Conservation (phyloP, 2,113 vertebrate species). For the Anguilla japonica region DNA sequence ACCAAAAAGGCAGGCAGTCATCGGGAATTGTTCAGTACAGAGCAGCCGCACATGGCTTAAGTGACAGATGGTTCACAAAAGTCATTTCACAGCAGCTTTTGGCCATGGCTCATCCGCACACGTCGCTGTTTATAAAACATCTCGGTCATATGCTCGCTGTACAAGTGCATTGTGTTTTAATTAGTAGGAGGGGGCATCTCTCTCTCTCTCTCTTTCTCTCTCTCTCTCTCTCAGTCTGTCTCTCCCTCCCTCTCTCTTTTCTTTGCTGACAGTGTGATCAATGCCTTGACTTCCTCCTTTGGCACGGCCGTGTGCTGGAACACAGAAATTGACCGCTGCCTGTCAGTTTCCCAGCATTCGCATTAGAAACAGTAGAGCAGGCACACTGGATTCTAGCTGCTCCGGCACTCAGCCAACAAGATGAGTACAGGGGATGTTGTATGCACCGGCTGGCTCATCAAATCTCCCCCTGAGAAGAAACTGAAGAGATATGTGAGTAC, state of each 20-base stretch:
- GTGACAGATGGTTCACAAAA: slow-evolving; percentile 32
- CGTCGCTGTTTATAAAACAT: slow-evolving; percentile 50
- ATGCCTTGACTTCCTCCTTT: slow-evolving; percentile 85
- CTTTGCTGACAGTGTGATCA: slow-evolving; percentile 69
- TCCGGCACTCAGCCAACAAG: slow-evolving; percentile 61
- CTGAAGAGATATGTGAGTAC: slow-evolving; percentile 97
- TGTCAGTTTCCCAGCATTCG: slow-evolving; percentile 65
- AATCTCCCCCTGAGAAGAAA: slow-evolving; percentile 97
- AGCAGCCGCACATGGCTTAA: background rate
- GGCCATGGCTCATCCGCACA: slow-evolving; percentile 22
- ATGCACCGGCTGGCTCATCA: slow-evolving; percentile 95
- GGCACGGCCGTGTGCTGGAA: slow-evolving; percentile 63
- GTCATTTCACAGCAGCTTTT: slow-evolving; percentile 29
- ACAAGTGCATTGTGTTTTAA: slow-evolving; percentile 50
- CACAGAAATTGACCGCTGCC: slow-evolving; percentile 72
- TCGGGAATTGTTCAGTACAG: background rate
- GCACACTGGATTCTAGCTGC: slow-evolving; percentile 62
- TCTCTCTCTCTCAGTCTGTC: slow-evolving; percentile 21
- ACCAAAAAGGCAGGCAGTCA: background rate
- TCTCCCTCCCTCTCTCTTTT: slow-evolving; percentile 46
- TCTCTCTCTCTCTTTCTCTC: slow-evolving; percentile 30
- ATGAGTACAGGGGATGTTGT: slow-evolving; percentile 95
- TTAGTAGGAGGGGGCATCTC: slow-evolving; percentile 44
- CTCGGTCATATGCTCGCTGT: slow-evolving; percentile 57
- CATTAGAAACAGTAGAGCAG: slow-evolving; percentile 41